Conservation (phyloP, 2,113 vertebrate species). For the Rhipidura dahli region DNA sequence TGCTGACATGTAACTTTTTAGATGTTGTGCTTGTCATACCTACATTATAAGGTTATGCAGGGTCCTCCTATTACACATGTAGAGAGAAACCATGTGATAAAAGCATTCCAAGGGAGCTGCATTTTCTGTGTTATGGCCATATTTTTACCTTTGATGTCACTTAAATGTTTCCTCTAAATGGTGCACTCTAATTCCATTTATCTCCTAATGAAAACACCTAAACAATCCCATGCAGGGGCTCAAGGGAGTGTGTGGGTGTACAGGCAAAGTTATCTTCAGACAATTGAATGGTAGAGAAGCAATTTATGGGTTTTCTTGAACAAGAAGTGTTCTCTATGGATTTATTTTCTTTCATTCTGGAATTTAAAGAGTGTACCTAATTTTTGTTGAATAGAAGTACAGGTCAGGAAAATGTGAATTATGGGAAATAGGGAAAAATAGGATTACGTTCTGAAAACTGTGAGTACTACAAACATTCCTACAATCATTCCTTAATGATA, state of each 20-base stretch:
- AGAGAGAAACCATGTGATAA: background rate
- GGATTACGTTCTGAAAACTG: background rate
- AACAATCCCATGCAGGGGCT: background rate
- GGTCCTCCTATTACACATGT: background rate
- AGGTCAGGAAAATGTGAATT: background rate
- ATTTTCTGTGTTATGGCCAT: background rate
- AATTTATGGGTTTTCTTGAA: background rate
- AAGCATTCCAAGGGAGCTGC: background rate
- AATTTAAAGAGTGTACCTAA: background rate
- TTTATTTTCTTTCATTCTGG: background rate
- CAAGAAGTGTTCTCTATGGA: background rate
- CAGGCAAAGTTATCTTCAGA: background rate
- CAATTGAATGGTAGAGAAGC: background rate
- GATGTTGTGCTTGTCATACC: background rate
- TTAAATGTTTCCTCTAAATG: background rate
- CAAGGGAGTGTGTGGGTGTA: background rate
- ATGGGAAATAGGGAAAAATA: background rate
- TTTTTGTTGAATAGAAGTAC: background rate
- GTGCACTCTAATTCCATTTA: background rate
- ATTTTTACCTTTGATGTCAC: background rate
- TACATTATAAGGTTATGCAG: background rate
- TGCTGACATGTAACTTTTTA: background rate
- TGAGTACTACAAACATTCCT: background rate
- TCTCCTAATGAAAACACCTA: background rate
- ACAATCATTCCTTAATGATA: background rate